Percentiles rank a stretch among this genome's conserved stretches.
Conservation (phyloP, 2,797 vertebrate genomes). For the Pseudomugil gertrudae region DNA sequence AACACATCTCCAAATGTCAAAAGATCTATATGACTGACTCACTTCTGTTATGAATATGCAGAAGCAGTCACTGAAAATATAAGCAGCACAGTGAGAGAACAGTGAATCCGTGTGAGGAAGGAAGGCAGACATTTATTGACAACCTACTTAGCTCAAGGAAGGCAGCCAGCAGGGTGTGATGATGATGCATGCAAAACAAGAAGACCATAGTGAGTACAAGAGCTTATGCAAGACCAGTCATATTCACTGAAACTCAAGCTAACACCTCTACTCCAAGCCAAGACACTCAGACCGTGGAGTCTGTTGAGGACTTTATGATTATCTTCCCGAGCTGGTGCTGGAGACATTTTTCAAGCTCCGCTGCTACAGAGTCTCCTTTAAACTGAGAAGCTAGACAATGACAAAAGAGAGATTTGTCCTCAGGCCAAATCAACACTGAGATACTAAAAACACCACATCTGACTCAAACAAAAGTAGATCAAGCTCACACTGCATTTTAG, state of each 20-base stretch:
- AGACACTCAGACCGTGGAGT: conserved; percentile 12
- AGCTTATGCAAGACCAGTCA: conserved; percentile 50
- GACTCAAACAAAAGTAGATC: neutral
- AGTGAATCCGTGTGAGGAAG: conserved; percentile 13
- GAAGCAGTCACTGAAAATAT: conserved; percentile 2
- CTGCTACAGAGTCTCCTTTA: conserved; percentile 21
- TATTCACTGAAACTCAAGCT: conserved; percentile 34
- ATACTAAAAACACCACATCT: neutral
- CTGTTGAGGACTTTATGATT: conserved; percentile 27
- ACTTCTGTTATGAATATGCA: conserved; percentile 4
- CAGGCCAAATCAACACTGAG: neutral
- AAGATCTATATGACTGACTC: neutral
- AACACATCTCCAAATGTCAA: neutral
- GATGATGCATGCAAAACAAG: conserved; percentile 45
- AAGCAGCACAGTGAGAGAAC: conserved; percentile 6
- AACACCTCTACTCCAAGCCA: conserved; percentile 24
- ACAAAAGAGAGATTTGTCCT: conserved; percentile 5
- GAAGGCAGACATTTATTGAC: conserved; percentile 42
- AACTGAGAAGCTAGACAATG: conserved; percentile 4
- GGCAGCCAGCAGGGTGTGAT: conserved; percentile 47
- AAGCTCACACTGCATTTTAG: no score
- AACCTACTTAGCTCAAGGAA: conserved; percentile 34
- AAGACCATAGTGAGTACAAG: conserved; percentile 43
- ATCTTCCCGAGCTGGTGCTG: conserved; percentile 18
- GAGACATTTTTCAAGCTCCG: conserved; percentile 15